Base-by-base conservation (phyloP, 2,888 invertebrate species). In the Cephus rjabovi region DNA sequence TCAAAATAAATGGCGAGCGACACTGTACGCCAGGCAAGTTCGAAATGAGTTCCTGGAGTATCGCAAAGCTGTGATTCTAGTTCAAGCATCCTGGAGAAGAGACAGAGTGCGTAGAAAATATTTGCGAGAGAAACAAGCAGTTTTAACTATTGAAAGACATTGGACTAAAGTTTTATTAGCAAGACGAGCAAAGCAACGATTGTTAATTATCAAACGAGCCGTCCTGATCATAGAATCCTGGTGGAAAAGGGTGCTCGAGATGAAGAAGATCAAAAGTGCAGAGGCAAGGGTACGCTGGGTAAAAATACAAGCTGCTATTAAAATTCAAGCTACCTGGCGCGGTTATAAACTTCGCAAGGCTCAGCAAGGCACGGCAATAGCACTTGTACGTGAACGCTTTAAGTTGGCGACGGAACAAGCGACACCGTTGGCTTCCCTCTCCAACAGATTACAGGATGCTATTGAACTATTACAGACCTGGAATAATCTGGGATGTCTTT, bases 291-390 rank as follows among this genome's bases (percentile, higher is more conserved):
- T 85, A 87, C 87, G 23, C 23, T 56, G 56, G 56, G 2, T 23
- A 1, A 15, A 56, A 56, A 6, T 23, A 15, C 1, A 15, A 9
- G 95, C 95, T 6, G 95, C 94, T 15, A 92, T 92, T 3, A 93
- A 93, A 86, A 95, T 96, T 85, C 96, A 96, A 93, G 93, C 92
- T 33, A n/a, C 74, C n/a, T 93, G 93, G 93, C 90, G 90, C 83
- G 93, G 93, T 12, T 89, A 90, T 81, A 85, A 77, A 70, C 82
- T 88, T 34, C 88, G 93, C 34, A 85, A 84, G 80, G 74, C 74
- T 12, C 82, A 89, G 79, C 82, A 85, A 40, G 79, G 84, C 6
- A 82, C 85, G 77, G 80, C 91, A 83, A 78, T 76, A 30, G 80
- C 85, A 74, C 84, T 92, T 23, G 56, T 56, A 56, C 86, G 91